Conservation (phyloP, 2,113 vertebrate species). For the Glaucomys volans region DNA sequence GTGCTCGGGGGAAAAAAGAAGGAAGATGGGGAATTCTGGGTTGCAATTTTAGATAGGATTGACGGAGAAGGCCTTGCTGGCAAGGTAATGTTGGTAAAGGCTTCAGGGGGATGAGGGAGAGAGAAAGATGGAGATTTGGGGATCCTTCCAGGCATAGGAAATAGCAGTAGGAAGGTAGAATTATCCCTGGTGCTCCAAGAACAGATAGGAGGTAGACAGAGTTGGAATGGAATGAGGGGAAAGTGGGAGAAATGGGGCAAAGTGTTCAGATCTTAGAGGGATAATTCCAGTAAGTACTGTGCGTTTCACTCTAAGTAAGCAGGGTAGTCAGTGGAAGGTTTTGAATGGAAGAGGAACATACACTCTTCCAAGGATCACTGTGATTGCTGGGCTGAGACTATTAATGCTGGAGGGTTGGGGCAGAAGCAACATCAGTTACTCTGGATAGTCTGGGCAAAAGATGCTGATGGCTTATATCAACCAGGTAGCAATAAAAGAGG, state of each 20-base stretch:
- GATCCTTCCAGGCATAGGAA: not conserved
- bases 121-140: not conserved
- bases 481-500: not conserved
- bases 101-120: not conserved
- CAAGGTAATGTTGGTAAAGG: slow-evolving; percentile 28
- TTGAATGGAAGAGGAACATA: not conserved
- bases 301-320: not conserved
- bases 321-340: not conserved
- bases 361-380: not conserved
- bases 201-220: not conserved
- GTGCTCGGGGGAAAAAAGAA: not conserved
- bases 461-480: not conserved
- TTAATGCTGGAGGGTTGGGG: not conserved
- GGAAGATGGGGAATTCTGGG: not conserved
- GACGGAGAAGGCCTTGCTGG: not conserved
- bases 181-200: not conserved
- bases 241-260: not conserved
- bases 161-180: not conserved
- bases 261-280: not conserved
- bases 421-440: not conserved
- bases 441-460: not conserved
- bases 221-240: not conserved
- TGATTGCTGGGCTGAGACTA: not conserved
- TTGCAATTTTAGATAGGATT: not conserved
- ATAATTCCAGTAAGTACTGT: not conserved